A percentile compares a stretch with the other conserved stretches of the same genome.
These are phyloP conservation scores for Cololabis saira DNA, from an alignment of 2,113 vertebrate genomes.

Conservation along the genomic window DNA sequence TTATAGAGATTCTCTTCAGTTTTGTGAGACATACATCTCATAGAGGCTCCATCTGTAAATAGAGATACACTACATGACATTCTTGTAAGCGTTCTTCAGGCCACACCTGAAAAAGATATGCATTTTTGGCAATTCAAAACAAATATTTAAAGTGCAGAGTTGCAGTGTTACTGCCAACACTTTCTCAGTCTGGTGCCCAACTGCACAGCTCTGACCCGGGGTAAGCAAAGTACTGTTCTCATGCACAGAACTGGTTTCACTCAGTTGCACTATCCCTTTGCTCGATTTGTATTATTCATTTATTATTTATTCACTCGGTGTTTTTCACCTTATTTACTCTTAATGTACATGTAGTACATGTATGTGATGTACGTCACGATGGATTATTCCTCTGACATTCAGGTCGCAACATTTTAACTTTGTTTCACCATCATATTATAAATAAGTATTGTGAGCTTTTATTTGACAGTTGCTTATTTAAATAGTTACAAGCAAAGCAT, in stretches of 20 bases:
- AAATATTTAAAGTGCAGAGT: slow-evolving; percentile 42
- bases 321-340: too few species aligned
- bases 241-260: slow-evolving; percentile 48
- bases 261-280: slow-evolving; percentile 30
- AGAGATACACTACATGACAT: slow-evolving; percentile 33
- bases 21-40: slow-evolving; percentile 23
- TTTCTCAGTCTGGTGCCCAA: slow-evolving; percentile 42
- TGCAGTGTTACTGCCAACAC: slow-evolving; percentile 43
- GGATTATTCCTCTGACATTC: too few species aligned
- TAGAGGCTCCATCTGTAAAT: slow-evolving; percentile 31
- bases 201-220: slow-evolving; percentile 33
- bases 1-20: slow-evolving; percentile 19
- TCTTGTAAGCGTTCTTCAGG: slow-evolving; percentile 33
- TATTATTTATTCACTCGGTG: too few species aligned
- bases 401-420: too few species aligned
- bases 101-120: slow-evolving; percentile 45
- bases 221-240: slow-evolving; percentile 39
- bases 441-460: too few species aligned
- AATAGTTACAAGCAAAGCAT: too few species aligned
- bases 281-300: too few species aligned
- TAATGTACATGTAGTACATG: too few species aligned
- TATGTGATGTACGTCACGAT: too few species aligned
- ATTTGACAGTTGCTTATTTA: too few species aligned
- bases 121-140: slow-evolving; percentile 59
- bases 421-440: too few species aligned